These are phyloP conservation scores for Lutjanus erythropterus DNA, from an alignment of 2,113 vertebrate species.

Conservation along the genomic window DNA sequence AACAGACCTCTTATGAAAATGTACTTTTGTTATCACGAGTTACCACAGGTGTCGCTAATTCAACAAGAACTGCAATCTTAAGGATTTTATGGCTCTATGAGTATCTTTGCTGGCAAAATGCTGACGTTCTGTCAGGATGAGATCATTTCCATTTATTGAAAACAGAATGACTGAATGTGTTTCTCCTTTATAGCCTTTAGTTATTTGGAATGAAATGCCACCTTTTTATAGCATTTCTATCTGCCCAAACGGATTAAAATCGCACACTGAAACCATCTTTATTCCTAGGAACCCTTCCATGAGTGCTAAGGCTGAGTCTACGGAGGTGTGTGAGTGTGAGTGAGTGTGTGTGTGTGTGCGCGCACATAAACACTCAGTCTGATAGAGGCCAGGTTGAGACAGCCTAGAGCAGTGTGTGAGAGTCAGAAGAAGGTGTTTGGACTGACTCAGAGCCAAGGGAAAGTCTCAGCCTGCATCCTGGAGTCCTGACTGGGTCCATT, in stretches of 20 bases:
- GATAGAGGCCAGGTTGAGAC: slow-evolving; percentile 36
- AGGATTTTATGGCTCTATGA: no score
- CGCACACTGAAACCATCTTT: slow-evolving; percentile 11
- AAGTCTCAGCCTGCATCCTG: slow-evolving; percentile 52
- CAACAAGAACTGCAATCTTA: neutral
- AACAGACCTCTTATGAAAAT: neutral
- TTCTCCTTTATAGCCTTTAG: neutral
- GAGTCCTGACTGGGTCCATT: slow-evolving; percentile 47
- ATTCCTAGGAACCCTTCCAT: slow-evolving; percentile 12
- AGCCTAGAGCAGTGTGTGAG: slow-evolving; percentile 45
- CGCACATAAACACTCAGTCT: neutral
- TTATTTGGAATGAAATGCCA: slow-evolving; percentile 2
- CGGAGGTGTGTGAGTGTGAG: neutral
- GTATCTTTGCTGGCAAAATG: neutral
- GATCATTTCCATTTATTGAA: slow-evolving; percentile 5
- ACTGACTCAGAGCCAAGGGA: slow-evolving; percentile 55
- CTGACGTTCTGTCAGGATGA: neutral
- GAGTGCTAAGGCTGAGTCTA: neutral
- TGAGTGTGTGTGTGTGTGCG: neutral
- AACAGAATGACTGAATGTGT: neutral
- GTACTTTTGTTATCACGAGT: neutral
- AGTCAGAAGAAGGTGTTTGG: slow-evolving; percentile 60
- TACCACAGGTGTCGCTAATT: neutral
- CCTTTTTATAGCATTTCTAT: neutral
- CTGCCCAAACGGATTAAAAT: slow-evolving; percentile 20